A percentile compares a stretch with the other conserved stretches of the same genome.
Conservation (phyloP, 2,888 invertebrate species). For the Ennomos fuscantarius region DNA sequence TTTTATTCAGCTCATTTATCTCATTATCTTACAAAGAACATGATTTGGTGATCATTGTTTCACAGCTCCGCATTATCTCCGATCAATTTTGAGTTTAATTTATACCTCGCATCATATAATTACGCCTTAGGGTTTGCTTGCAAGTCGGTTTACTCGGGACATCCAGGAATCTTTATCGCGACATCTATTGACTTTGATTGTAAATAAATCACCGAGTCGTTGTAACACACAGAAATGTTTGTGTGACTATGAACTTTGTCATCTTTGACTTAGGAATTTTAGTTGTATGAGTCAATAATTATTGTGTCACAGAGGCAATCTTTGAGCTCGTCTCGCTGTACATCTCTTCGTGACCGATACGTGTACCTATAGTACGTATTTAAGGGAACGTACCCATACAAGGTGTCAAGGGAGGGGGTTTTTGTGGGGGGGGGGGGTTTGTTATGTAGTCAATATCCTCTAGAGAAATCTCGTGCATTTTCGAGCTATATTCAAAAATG, state of each 20-base stretch:
- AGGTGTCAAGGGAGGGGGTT: too few relatives aligned
- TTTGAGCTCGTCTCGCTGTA: too few relatives aligned
- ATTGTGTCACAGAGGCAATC: too few relatives aligned
- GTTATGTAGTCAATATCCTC: too few relatives aligned
- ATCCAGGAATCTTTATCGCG: conserved; percentile 49
- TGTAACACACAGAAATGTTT: not conserved
- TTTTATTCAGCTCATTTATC: conserved; percentile 1
- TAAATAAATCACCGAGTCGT: conserved; percentile 16
- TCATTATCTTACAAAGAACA: conserved; percentile 38
- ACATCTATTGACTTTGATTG: conserved; percentile 51
- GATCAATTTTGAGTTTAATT: conserved; percentile 39
- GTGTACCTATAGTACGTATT: too few relatives aligned
- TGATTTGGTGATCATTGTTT: conserved; percentile 51
- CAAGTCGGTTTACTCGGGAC: conserved; percentile 41
- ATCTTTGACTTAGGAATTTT: too few relatives aligned
- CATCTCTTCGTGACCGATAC: too few relatives aligned
- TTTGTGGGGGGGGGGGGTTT: too few relatives aligned
- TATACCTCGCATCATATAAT: conserved; percentile 41
- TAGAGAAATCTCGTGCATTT: too few relatives aligned
- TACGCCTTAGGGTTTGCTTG: conserved; percentile 42
- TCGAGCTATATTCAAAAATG: too few relatives aligned
- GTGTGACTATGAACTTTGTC: not conserved
- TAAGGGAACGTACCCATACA: too few relatives aligned
- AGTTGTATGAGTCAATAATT: too few relatives aligned
- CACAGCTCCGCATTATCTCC: conserved; percentile 32